Evolutionary conservation across 2,888 invertebrate species (phyloP).

Genomic region (Trichacis sp.): DNA sequence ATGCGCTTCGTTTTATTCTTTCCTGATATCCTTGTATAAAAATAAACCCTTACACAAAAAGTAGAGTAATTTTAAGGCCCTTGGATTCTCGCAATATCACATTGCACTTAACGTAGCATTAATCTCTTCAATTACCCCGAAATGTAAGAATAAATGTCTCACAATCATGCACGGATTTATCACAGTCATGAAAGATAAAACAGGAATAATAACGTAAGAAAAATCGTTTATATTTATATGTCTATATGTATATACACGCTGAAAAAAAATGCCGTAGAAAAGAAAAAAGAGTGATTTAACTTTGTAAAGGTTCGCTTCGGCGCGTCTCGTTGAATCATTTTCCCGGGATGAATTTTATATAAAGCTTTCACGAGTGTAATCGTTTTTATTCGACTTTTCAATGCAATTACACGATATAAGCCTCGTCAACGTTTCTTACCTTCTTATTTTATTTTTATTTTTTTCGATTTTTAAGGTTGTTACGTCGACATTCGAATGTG

Average conservation of each 20-base stretch:
- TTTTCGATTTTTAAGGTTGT: not conserved
- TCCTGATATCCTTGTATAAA: too few relatives aligned
- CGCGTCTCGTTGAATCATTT: not conserved
- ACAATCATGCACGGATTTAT: conserved; percentile 1
- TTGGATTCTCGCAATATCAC: not conserved
- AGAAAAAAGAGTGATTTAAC: not conserved
- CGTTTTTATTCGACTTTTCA: conserved; percentile 16
- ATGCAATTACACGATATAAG: conserved; percentile 14
- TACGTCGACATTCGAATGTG: not conserved
- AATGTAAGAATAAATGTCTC: not conserved
- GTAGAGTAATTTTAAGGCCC: not conserved
- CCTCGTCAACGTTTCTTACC: conserved; percentile 18
- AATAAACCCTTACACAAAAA: too few relatives aligned
- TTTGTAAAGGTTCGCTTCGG: not conserved
- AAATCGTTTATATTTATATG: conserved; percentile 14
- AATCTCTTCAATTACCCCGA: not conserved
- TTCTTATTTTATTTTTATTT: conserved; percentile 14
- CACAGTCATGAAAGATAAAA: not conserved
- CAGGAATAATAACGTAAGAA: conserved; percentile 7
- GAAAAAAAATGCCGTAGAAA: not conserved
- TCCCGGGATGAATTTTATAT: conserved; percentile 10
- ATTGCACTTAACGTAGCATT: too few relatives aligned
- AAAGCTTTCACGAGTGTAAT: conserved; percentile 16
- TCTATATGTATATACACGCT: conserved; percentile 17
- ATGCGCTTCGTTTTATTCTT: too few relatives aligned